These are phyloP conservation scores for Anguilla obscura DNA, from an alignment of 2,797 vertebrate species.

Conservation along the genomic window DNA sequence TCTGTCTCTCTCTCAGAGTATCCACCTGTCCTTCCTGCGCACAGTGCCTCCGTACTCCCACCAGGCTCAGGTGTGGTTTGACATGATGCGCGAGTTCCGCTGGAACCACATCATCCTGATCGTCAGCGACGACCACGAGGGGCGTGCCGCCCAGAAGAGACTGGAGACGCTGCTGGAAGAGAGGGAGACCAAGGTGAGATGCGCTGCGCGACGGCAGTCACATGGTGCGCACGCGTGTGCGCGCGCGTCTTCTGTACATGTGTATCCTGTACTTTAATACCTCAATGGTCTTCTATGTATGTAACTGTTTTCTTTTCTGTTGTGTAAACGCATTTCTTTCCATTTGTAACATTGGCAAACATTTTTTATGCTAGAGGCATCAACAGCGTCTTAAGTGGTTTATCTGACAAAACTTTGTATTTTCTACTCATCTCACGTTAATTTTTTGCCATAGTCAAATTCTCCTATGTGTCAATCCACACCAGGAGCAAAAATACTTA, in stretches of 20 bases:
- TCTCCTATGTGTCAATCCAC: slow-evolving; percentile 83
- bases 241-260: slow-evolving; percentile 36
- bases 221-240: neutral
- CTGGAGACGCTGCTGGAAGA: slow-evolving; percentile 97
- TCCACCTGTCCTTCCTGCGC: slow-evolving; percentile 96
- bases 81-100: slow-evolving; percentile 97
- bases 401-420: slow-evolving; percentile 83
- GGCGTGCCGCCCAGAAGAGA: slow-evolving; percentile 96
- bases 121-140: slow-evolving; percentile 97
- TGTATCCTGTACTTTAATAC: slow-evolving; percentile 50
- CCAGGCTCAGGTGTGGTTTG: slow-evolving; percentile 98
- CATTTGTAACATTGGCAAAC: slow-evolving; percentile 82
- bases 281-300: slow-evolving; percentile 69
- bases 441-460: slow-evolving; percentile 84
- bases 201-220: slow-evolving; percentile 32
- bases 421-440: slow-evolving; percentile 85
- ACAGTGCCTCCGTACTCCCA: slow-evolving; percentile 97
- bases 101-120: slow-evolving; percentile 99
- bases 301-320: slow-evolving; percentile 77
- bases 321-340: slow-evolving; percentile 83
- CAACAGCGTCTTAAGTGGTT: slow-evolving; percentile 81
- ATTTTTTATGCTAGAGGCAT: slow-evolving; percentile 77
- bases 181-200: slow-evolving; percentile 95
- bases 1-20: slow-evolving; percentile 78
- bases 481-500: slow-evolving; percentile 80